phyloP scores from a whole-genome alignment of 2,113 vertebrate species.

The Syngnathus floridae region DNA sequence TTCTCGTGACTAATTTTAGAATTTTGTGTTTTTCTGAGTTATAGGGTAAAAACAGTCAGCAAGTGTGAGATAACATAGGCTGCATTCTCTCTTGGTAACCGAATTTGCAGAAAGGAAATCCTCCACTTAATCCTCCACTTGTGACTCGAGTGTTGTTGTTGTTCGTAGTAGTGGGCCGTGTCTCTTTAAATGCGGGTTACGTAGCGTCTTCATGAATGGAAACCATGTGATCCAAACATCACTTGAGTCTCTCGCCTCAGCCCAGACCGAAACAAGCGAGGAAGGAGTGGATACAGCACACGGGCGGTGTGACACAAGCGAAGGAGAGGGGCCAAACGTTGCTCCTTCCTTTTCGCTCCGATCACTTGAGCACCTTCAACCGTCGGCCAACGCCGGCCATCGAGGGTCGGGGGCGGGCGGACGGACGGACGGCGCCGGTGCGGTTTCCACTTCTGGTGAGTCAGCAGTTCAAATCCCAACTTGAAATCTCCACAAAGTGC shows the following conservation, averaged over 20 bases:
- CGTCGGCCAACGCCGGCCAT: constrained; percentile 26
- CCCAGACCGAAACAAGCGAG: constrained; percentile 62
- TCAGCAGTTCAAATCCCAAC: constrained; percentile 24
- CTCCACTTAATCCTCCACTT: constrained; percentile 1
- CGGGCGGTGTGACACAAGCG: constrained; percentile 57
- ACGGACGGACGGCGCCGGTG: constrained; percentile 21
- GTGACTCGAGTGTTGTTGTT: neutral
- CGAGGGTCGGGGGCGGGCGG: constrained; percentile 27
- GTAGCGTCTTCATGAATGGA: constrained; percentile 87
- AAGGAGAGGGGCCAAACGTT: constrained; percentile 45
- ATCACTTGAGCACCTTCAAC: constrained; percentile 24
- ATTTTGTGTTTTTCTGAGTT: neutral
- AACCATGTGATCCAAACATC: constrained; percentile 91
- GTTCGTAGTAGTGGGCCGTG: constrained; percentile 22
- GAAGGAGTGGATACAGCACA: constrained; percentile 60
- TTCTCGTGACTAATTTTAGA: neutral
- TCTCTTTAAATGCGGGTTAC: constrained; percentile 72
- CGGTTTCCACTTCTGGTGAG: constrained; percentile 62
- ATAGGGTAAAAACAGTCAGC: neutral
- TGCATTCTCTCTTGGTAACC: neutral
- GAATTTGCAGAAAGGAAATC: neutral
- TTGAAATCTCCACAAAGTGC: constrained; percentile 37
- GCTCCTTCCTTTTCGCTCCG: constrained; percentile 43
- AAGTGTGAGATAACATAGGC: neutral
- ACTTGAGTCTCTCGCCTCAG: constrained; percentile 78